Percentiles rank a stretch among this genome's conserved stretches.
These are phyloP conservation scores for Thermophis baileyi DNA, from an alignment of 2,113 vertebrate genomes.

Conservation along the genomic window DNA sequence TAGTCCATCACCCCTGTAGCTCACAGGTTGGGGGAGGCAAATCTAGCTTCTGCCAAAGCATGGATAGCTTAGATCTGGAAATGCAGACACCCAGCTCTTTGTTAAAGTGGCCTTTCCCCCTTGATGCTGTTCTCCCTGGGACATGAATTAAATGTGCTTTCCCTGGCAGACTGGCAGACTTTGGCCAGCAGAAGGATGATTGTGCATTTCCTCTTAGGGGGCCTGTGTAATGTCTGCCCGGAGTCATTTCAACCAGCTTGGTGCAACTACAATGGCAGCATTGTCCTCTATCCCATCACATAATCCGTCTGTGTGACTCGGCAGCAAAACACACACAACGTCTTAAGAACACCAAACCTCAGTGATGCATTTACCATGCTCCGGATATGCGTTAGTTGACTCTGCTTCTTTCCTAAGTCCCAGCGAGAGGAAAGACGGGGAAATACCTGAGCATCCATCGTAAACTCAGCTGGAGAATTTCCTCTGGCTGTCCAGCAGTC, in stretches of 20 bases:
- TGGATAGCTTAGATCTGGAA: neutral
- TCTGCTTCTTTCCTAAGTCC: constrained; percentile 1
- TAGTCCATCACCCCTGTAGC: neutral
- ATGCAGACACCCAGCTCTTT: neutral
- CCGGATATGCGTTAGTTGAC: neutral
- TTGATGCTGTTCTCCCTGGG: neutral
- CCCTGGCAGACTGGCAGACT: neutral
- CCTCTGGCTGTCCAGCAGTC: no score
- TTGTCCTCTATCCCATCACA: constrained; percentile 13
- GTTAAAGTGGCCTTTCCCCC: neutral
- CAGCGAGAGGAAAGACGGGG: rapidly evolving
- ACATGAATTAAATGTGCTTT: neutral
- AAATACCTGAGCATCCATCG: neutral
- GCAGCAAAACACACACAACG: neutral
- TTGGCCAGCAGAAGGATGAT: neutral
- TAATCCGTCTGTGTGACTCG: constrained; percentile 28
- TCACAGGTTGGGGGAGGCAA: neutral
- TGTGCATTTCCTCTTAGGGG: neutral
- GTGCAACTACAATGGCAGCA: constrained; percentile 3
- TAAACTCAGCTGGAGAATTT: neutral
- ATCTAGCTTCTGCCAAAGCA: neutral
- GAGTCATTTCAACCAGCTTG: constrained; percentile 6
- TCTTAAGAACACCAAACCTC: neutral
- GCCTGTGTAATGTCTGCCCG: neutral
- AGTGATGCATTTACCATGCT: neutral